A percentile compares a stretch with the other conserved stretches of the same genome.
These are phyloP conservation scores for Redunca redunca DNA, from an alignment of 2,113 vertebrate genomes.

Conservation along the genomic window DNA sequence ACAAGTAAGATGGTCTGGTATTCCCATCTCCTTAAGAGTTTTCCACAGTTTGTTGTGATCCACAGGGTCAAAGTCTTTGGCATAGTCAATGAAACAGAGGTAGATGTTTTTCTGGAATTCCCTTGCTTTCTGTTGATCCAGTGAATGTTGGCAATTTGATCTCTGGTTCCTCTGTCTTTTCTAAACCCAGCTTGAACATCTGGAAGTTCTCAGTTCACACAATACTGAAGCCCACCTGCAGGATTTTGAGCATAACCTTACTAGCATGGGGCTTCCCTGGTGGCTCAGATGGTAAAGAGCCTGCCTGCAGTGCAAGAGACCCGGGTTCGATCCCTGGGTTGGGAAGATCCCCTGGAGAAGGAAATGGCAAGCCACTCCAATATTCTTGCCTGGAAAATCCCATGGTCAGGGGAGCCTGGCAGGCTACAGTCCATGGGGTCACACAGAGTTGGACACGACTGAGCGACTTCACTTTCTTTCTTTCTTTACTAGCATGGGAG, in stretches of 20 bases:
- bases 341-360: too few species aligned
- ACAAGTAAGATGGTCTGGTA: background rate
- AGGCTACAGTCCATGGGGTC: too few species aligned
- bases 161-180: background rate
- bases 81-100: background rate
- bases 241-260: background rate
- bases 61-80: background rate
- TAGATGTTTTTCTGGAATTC: background rate
- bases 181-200: background rate
- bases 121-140: background rate
- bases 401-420: too few species aligned
- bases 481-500: background rate
- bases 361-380: too few species aligned
- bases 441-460: too few species aligned
- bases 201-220: background rate
- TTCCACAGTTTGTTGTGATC: background rate
- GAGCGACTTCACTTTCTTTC: too few species aligned
- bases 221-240: background rate
- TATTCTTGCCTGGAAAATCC: too few species aligned
- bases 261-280: background rate
- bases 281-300: too few species aligned
- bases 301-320: too few species aligned
- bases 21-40: background rate
- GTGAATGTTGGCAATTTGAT: background rate
- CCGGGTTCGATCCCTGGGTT: too few species aligned